These are phyloP conservation scores for Cryptops parisi DNA, from an alignment of 2,888 invertebrate species.

Conservation along the genomic window DNA sequence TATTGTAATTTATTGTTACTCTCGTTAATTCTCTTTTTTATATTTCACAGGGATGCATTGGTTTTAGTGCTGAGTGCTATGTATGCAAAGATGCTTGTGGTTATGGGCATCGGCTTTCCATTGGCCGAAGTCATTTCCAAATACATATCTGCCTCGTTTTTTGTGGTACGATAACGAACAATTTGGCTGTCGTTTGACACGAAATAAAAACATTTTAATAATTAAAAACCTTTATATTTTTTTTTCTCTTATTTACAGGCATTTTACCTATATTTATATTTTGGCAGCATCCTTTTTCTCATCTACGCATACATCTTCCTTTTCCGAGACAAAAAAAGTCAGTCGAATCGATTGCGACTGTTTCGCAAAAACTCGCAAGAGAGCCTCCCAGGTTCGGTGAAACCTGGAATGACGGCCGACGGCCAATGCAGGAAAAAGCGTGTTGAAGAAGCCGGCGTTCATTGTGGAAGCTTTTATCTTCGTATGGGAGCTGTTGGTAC, in stretches of 20 bases:
- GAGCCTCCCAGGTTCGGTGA: background rate
- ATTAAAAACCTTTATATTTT: conserved; percentile 1
- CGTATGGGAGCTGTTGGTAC: conserved; percentile 83
- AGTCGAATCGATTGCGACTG: conserved; percentile 1
- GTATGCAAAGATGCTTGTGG: conserved; percentile 82
- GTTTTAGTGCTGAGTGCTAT: conserved; percentile 84
- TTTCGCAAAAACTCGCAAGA: conserved; percentile 9
- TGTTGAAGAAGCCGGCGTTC: conserved; percentile 36
- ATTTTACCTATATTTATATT: conserved; percentile 72
- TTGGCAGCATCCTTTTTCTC: conserved; percentile 70
- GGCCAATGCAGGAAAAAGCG: conserved; percentile 5
- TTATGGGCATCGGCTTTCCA: conserved; percentile 89
- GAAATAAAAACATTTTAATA: too few relatives aligned
- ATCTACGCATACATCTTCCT: conserved; percentile 54
- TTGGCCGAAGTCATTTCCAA: conserved; percentile 92
- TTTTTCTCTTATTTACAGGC: conserved; percentile 39
- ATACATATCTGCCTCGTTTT: conserved; percentile 83
- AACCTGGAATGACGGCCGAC: background rate
- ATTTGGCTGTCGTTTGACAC: too few relatives aligned
- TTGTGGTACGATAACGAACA: conserved; percentile 59
- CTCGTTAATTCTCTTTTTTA: conserved; percentile 13
- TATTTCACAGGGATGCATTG: conserved; percentile 64
- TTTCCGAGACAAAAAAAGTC: conserved; percentile 19
- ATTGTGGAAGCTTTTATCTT: conserved; percentile 83
- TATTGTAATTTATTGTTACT: too few relatives aligned